A percentile compares a stretch with the other conserved stretches of the same genome.
These are phyloP conservation scores for Poecilia gillii DNA, from an alignment of 2,797 vertebrate genomes.

Conservation along the genomic window DNA sequence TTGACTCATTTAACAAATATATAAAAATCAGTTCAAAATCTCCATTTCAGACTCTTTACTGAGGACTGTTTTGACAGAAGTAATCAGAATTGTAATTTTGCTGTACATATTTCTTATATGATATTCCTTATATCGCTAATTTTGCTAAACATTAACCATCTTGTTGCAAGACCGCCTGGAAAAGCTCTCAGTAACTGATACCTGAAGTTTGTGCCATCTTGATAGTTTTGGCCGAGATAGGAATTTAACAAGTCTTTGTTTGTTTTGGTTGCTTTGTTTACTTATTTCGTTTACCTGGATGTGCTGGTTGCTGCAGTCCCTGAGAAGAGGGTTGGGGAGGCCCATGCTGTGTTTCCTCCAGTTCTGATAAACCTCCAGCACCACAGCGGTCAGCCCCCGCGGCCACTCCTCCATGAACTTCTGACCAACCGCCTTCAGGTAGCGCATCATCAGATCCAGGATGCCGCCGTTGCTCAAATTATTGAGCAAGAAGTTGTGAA, in stretches of 20 bases:
- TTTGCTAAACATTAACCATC: not conserved
- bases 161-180: not conserved
- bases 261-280: not conserved
- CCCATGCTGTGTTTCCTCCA: constrained; percentile 95
- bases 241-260: not conserved
- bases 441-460: constrained; percentile 93
- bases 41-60: not conserved
- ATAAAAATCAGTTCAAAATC: not conserved
- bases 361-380: constrained; percentile 87
- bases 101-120: not conserved
- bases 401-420: constrained; percentile 93
- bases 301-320: constrained; percentile 90
- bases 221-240: not conserved
- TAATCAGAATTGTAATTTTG: not conserved
- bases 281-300: constrained; percentile 82
- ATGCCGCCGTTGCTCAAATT: constrained; percentile 92
- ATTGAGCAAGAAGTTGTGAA: constrained; percentile 89
- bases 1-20: not conserved
- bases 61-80: not conserved
- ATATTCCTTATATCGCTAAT: not conserved
- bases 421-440: constrained; percentile 91
- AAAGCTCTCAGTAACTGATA: not conserved
- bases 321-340: constrained; percentile 92
- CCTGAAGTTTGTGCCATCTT: not conserved
- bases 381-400: constrained; percentile 85